Percentiles rank a stretch among this genome's conserved stretches.
Evolutionary conservation across 2,888 invertebrate species (phyloP).

Genomic region (Clunio marinus): DNA sequence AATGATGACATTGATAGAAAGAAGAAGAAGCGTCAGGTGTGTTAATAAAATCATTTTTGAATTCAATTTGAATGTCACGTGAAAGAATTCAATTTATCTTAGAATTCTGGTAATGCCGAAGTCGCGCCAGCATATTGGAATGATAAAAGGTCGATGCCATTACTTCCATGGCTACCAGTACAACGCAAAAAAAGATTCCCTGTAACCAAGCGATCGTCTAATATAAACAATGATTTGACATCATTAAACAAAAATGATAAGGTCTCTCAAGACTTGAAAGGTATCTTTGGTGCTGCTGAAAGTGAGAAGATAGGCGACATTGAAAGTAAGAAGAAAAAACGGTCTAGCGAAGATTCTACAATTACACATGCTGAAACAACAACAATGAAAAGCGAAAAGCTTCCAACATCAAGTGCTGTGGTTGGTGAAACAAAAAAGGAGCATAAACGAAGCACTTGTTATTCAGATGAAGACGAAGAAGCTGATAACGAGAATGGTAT

Average conservation of each 20-base stretch:
- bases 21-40: conserved; percentile 22
- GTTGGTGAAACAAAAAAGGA: not conserved
- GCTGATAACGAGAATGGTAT: not conserved
- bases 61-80: not conserved
- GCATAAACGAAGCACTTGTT: not conserved
- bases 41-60: not conserved
- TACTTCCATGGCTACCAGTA: conserved; percentile 51
- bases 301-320: conserved; percentile 63
- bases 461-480: conserved; percentile 37
- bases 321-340: conserved; percentile 55
- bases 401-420: no score
- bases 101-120: not conserved
- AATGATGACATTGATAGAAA: conserved; percentile 2
- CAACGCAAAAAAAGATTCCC: conserved; percentile 59
- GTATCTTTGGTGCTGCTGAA: conserved; percentile 54
- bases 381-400: conserved; percentile 39
- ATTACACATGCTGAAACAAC: not conserved
- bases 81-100: not conserved
- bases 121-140: conserved; percentile 4
- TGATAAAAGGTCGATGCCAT: conserved; percentile 42
- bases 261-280: conserved; percentile 64
- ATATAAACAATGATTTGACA: conserved; percentile 42
- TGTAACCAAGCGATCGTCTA: conserved; percentile 61
- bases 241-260: conserved; percentile 49
- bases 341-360: conserved; percentile 48